Base-by-base conservation (phyloP, 2,113 vertebrate genomes). In the Anarrhichthys ocellatus region DNA sequence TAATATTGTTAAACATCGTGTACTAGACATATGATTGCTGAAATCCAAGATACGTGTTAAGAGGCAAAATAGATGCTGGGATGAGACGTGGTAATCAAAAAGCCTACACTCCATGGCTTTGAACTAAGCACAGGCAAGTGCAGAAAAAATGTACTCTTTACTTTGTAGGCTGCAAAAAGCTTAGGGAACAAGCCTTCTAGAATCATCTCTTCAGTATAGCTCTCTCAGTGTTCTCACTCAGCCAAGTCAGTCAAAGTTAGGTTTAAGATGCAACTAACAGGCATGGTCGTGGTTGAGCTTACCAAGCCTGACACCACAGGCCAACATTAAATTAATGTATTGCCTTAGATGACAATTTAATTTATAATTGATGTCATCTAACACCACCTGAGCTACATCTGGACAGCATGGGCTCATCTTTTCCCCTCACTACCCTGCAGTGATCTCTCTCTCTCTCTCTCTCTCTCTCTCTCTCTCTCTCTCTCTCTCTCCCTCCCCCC, bases 291-390 rank as follows among this genome's bases (percentile, higher is more conserved):
- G 73, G 81, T 44, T 82, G 84, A 88, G 62, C 50, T 86, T 76
- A 89, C 71, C 22, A 13, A 24, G 52, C 46, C 64, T 85, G 84
- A 89, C 87, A 82, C 54, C 2, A 56, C 66, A 46, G 44, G 48
- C 76, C 36, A 34, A 34, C 32, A 34, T 46, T 10, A 44, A 44
- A 44, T 44, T 1, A 44, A 44, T 44, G 13, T 13, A 73, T 34
- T 34, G 82, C 85, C 80, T 48, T 84, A 65, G 76, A 63, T 80
- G 65, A 70, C 48, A 82, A 58, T 83, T 56, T 59, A 38, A 84
- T 89, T 66, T 58, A 83, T 85, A 82, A 88, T 91, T 85, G 72
- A 89, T 87, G 66, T 65, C 56, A 64, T 83, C 80, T 69, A 79
- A 68, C 84, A 86, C 68, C 80, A 87, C 63, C 78, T 73, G 86